Evolutionary conservation across 2,797 vertebrate genomes (phyloP).

Genomic region (Eutrigla gurnardus): DNA sequence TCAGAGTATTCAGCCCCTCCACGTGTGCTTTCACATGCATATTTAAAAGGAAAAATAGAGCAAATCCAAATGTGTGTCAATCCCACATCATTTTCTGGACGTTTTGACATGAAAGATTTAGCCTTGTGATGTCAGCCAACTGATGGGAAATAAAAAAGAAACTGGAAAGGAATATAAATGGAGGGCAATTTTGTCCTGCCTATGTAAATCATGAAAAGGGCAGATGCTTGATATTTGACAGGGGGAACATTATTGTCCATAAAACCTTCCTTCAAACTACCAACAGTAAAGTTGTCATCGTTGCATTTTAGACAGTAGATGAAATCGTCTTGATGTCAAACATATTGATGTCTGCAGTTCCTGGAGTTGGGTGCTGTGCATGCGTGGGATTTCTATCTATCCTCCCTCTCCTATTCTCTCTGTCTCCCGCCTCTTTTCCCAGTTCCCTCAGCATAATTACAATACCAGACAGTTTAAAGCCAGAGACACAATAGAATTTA

Average conservation of each 20-base stretch:
- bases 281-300: conserved; percentile 12
- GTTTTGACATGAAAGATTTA: background rate
- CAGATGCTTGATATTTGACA: conserved; percentile 23
- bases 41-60: background rate
- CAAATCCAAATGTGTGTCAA: background rate
- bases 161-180: background rate
- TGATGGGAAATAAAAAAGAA: background rate
- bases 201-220: conserved; percentile 13
- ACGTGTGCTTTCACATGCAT: background rate
- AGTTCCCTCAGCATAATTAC: conserved; percentile 54
- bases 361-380: conserved; percentile 12
- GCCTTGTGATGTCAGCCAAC: background rate
- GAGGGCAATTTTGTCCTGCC: background rate
- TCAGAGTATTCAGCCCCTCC: background rate
- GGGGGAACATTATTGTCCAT: conserved; percentile 7
- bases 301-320: conserved; percentile 7
- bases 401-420: conserved; percentile 7
- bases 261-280: conserved; percentile 11
- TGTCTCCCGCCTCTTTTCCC: conserved; percentile 18
- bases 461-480: conserved; percentile 63
- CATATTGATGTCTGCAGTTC: conserved; percentile 43
- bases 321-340: conserved; percentile 34
- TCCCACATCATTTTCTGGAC: background rate
- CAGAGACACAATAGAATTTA: conserved; percentile 55
- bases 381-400: conserved; percentile 11